Conservation (phyloP, 2,113 vertebrate genomes). For the Lycaon pictus region DNA sequence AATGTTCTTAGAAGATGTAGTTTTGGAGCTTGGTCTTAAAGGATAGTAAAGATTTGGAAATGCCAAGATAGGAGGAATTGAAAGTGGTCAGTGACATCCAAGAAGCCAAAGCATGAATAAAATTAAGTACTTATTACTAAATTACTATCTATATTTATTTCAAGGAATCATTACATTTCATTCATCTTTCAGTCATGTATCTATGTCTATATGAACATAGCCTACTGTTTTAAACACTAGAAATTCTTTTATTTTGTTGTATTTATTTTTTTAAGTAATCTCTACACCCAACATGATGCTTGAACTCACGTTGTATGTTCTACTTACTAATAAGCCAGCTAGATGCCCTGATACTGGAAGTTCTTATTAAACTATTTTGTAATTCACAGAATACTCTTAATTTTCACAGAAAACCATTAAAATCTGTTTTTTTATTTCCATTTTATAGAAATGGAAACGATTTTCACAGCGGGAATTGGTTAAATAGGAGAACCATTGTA, state of each 20-base stretch:
- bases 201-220: background rate
- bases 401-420: background rate
- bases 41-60: background rate
- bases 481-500: background rate
- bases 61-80: background rate
- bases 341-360: background rate
- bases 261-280: background rate
- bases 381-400: background rate
- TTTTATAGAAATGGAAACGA: background rate
- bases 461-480: background rate
- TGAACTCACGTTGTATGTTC: background rate
- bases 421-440: background rate
- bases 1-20: background rate
- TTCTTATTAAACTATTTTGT: slow-evolving; percentile 1
- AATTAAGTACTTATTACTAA: background rate
- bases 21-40: slow-evolving; percentile 26
- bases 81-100: background rate
- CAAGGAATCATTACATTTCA: background rate
- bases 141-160: background rate
- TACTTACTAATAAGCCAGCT: background rate
- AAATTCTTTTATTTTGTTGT: background rate
- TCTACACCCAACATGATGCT: background rate
- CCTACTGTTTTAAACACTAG: background rate
- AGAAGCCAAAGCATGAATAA: background rate
- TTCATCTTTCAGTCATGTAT: background rate